Base-by-base conservation (phyloP, 2,113 vertebrate genomes). In the Caracal caracal region DNA sequence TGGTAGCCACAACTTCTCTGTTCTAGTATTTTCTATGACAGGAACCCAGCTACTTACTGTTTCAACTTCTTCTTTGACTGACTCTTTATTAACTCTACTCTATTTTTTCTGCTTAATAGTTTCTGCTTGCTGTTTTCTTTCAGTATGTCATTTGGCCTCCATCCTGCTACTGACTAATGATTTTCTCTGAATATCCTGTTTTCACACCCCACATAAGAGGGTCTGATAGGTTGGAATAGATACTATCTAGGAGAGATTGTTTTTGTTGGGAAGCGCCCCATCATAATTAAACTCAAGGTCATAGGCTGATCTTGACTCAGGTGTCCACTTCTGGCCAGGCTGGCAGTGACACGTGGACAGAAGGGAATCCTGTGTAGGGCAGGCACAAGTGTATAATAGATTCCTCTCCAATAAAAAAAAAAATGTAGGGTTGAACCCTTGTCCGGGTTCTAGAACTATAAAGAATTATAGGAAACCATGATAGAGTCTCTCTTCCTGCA, bases 261-360 rank as follows among this genome's bases (percentile, higher is more conserved):
- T 88, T 88, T 85, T 85, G 30, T 82, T 88, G 43, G 47, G 47
- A 91, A 85, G 51, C 78, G 56, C 2, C 65, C 13, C 6, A 35
- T 35, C 63, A 80, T 80, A 68, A 89, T 78, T 78, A 79, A 76
- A 84, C 17, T 88, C 92, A 79, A 94, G 88, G 33, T 85, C 76
- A 71, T 5, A 76, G 26, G 0, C 63, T 81, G n/a, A 75, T 37
- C 30, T 80, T 47, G 5, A 66, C 30, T 63, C n/a, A 66, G 37
- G 10, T 28, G 71, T 65, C 35, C 35, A 73, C 59, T 66, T 9
- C 88, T 76, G 22, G 70, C 28, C 68, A 96, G 71, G 73, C 61
- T 37, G 40, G 59, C 16, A 78, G 37, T 12, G 63, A 11, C 19
- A 24, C 2, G 11, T 19, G 51, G 30, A 51, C 7, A 59, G 78